These are phyloP conservation scores for Brachypodius melanocephalos DNA, from an alignment of 2,113 vertebrate genomes.

Conservation along the genomic window DNA sequence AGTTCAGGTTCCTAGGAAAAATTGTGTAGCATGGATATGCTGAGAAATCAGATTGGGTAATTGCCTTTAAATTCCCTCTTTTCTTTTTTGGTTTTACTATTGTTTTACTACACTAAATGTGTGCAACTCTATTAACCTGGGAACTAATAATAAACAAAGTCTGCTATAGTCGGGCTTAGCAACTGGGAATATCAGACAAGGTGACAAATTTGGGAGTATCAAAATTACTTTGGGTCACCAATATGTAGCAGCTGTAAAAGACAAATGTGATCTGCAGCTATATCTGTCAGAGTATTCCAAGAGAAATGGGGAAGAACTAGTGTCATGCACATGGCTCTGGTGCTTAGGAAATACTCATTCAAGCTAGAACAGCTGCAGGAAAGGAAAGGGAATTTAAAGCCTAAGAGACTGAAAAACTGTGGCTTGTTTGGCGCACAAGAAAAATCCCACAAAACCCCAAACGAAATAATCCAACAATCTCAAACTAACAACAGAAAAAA, in stretches of 20 bases:
- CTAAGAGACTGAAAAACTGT: not conserved
- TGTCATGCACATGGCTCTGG: not conserved
- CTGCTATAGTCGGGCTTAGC: not conserved
- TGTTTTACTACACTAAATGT: not conserved
- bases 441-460: not conserved
- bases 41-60: not conserved
- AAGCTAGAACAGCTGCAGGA: conserved; percentile 13
- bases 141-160: not conserved
- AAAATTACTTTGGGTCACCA: not conserved
- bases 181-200: conserved; percentile 15
- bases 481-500: not conserved
- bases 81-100: not conserved
- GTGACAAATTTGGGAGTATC: conserved; percentile 18
- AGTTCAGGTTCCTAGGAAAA: not conserved
- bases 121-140: not conserved
- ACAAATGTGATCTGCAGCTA: conserved; percentile 23
- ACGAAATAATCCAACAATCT: not conserved
- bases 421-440: not conserved
- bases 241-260: conserved; percentile 4
- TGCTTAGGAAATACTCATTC: conserved; percentile 4
- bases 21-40: not conserved
- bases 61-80: not conserved
- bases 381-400: not conserved
- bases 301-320: conserved; percentile 3
- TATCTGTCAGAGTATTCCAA: not conserved